Conservation (phyloP, 2,797 vertebrate genomes). For the Phrynocephalus vlangalii region DNA sequence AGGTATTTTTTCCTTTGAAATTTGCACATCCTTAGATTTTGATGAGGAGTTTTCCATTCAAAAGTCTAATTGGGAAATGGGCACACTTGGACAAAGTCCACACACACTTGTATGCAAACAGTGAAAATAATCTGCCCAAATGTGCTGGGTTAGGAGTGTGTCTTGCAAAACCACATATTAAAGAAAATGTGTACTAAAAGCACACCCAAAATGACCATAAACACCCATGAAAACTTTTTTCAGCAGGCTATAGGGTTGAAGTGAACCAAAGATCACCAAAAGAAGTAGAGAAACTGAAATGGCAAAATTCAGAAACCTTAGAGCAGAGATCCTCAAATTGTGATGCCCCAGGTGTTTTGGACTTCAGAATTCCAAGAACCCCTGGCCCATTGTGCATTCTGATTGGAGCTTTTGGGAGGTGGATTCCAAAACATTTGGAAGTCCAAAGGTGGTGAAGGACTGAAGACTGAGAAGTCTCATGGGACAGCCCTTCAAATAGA, state of each 20-base stretch:
- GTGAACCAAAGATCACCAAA: background rate
- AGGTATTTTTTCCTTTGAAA: background rate
- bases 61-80: background rate
- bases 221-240: background rate
- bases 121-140: background rate
- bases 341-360: too few relatives aligned
- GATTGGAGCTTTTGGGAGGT: too few relatives aligned
- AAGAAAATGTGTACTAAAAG: background rate
- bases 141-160: background rate
- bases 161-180: background rate
- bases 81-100: background rate
- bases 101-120: background rate
- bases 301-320: too few relatives aligned
- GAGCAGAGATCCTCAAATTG: too few relatives aligned
- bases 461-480: background rate
- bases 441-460: background rate
- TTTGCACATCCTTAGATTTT: background rate
- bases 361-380: too few relatives aligned
- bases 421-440: too few relatives aligned
- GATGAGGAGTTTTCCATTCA: too few relatives aligned
- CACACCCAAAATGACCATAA: background rate
- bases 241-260: background rate
- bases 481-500: background rate
- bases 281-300: background rate
- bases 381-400: too few relatives aligned